Evolutionary conservation across 2,113 vertebrate genomes (phyloP), one percentile per base, ranked within the genome.

Genomic region (Noturus placidus): DNA sequence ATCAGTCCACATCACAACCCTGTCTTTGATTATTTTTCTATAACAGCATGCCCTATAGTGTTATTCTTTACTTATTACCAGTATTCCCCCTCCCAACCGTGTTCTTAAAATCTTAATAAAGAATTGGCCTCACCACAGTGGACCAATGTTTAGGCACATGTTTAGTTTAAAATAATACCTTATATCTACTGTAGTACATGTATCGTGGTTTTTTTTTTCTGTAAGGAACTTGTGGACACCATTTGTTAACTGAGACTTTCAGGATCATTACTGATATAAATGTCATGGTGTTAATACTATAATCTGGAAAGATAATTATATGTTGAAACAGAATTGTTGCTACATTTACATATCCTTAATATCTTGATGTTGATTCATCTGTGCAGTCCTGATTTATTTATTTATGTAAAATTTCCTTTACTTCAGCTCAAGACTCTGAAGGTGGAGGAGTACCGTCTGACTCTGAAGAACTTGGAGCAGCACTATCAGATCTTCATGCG

Each of bases 401-500:
- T 25, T 11, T 4, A 46, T 57, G n/a, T 19, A 6, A 46, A 25
- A n/a, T 87, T 38, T 72, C 9, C 0, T 14, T 63, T 67, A 42
- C 1, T 72, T 56, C 88, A 98, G 98, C 97, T 99, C 88, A 97
- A 97, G 91, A 96, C 95, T 0, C 87, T 98, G 94, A 95, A 94
- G 33, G 95, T 95, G 0, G 98, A 99, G 87, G 97, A 99, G 84
- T 96, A 97, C 92, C 95, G 95, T 0, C 95, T 96, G 89, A 91
- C 94, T 0, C 94, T 99, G 87, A 94, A 94, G 82, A 97, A 94
- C 93, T 94, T 99, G 92, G 98, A 99, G 91, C 89, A 88, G 4
- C 97, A 98, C 94, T 98, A 97, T 94, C 97, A 98, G 94, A 95
- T 96, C 87, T 99, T 99, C 94, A 91, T 99, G 91, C 92, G 95